Evolutionary conservation across 1,140 invertebrate genomes (phyloP).

Genomic region (Drosophila equinoxialis): DNA sequence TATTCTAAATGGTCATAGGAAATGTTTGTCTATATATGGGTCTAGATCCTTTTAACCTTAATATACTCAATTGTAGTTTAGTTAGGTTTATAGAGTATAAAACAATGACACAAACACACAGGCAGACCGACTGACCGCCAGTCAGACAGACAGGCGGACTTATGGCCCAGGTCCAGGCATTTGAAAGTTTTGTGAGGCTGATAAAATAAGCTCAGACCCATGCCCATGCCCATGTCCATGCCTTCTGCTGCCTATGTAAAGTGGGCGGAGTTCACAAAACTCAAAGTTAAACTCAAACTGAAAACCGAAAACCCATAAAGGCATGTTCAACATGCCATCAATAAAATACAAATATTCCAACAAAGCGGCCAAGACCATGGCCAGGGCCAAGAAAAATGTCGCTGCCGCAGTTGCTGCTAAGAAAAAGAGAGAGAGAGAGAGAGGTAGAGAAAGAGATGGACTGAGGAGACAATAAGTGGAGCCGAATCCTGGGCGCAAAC

Average conservation of each 20-base stretch:
- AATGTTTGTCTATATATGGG: no score
- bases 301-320: slow-evolving; percentile 74
- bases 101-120: slow-evolving; percentile 8
- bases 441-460: no score
- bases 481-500: slow-evolving; percentile 51
- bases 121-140: no score
- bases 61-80: neutral
- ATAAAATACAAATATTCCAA: slow-evolving; percentile 72
- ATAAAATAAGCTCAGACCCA: slow-evolving; percentile 33
- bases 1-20: no score
- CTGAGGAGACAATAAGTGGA: slow-evolving; percentile 6
- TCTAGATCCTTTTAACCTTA: no score
- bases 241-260: slow-evolving; percentile 58
- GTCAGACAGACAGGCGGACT: neutral
- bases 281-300: slow-evolving; percentile 13
- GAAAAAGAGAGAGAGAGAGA: neutral
- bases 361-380: slow-evolving; percentile 24
- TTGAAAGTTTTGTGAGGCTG: slow-evolving; percentile 60
- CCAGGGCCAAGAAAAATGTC: slow-evolving; percentile 16
- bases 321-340: slow-evolving; percentile 79
- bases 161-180: slow-evolving; percentile 32
- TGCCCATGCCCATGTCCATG: neutral
- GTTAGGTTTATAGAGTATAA: neutral
- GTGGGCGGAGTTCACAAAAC: slow-evolving; percentile 58
- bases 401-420: neutral